Percentiles rank a stretch among this genome's conserved stretches.
Evolutionary conservation across 2,888 invertebrate species (phyloP).

Genomic region (Apodemia hepburni): DNA sequence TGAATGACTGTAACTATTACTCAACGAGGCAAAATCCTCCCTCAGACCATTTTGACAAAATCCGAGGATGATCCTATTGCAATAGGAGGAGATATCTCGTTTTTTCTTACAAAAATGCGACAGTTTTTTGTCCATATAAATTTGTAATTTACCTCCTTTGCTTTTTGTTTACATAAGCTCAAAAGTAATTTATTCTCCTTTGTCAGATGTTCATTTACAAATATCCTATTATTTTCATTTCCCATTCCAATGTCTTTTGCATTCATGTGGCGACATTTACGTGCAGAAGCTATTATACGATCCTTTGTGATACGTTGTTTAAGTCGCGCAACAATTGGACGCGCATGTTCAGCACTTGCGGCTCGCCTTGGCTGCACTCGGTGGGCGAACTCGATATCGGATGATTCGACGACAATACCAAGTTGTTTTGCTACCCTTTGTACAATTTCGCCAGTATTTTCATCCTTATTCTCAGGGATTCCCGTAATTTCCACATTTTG

Average conservation of each 20-base stretch:
- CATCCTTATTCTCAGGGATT: conserved; percentile 21
- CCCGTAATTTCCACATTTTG: conserved; percentile 27
- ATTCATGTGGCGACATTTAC: not conserved
- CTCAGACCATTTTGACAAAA: not conserved
- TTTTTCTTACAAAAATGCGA: conserved; percentile 19
- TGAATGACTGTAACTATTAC: not conserved
- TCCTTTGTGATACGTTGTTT: not conserved
- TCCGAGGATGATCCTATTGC: conserved; percentile 2
- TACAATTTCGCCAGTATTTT: conserved; percentile 21
- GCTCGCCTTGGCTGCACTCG: conserved; percentile 22
- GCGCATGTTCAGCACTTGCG: not conserved
- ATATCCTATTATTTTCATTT: conserved; percentile 17
- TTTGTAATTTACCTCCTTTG: conserved; percentile 18
- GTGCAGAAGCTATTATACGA: not conserved
- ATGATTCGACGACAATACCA: conserved; percentile 20
- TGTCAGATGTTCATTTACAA: conserved; percentile 21
- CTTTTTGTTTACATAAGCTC: conserved; percentile 17
- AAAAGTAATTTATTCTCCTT: conserved; percentile 20
- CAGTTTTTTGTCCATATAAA: conserved; percentile 24
- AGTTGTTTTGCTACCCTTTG: conserved; percentile 16
- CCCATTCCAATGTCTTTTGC: conserved; percentile 16
- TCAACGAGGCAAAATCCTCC: no score
- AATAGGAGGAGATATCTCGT: conserved; percentile 19
- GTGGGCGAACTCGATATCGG: conserved; percentile 26
- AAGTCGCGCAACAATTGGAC: not conserved